Evolutionary conservation across 1,140 invertebrate genomes (phyloP).

Genomic region (Drosophila burlai): DNA sequence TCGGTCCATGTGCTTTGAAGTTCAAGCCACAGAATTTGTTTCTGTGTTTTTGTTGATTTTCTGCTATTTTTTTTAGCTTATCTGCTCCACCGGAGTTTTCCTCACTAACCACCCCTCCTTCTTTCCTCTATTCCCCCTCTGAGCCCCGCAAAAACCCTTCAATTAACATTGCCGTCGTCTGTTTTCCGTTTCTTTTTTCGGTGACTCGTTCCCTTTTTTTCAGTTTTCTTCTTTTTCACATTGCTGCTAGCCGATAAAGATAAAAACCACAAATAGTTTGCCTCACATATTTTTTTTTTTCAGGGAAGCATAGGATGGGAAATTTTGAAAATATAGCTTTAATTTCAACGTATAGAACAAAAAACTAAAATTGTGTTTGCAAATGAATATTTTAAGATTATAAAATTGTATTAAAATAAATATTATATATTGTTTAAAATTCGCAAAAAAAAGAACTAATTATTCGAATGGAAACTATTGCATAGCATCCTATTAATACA

Average conservation of each 20-base stretch:
- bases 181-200: slow-evolving; percentile 30
- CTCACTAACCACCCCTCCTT: background rate
- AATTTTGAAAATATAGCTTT: background rate
- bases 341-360: too few relatives aligned
- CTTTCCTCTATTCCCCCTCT: background rate
- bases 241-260: slow-evolving; percentile 24
- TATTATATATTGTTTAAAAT: too few relatives aligned
- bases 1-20: slow-evolving; percentile 66
- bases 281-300: slow-evolving; percentile 6
- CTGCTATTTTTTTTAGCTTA: slow-evolving; percentile 69
- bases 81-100: slow-evolving; percentile 43
- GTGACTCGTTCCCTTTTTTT: slow-evolving; percentile 14
- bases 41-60: slow-evolving; percentile 37
- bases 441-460: too few relatives aligned
- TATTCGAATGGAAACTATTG: too few relatives aligned
- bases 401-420: too few relatives aligned
- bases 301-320: background rate
- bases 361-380: too few relatives aligned
- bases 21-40: slow-evolving; percentile 74
- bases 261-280: slow-evolving; percentile 52
- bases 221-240: slow-evolving; percentile 10
- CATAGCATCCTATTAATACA: background rate
- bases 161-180: slow-evolving; percentile 45
- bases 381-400: too few relatives aligned
- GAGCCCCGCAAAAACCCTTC: slow-evolving; percentile 9